Base-by-base conservation (phyloP, 2,888 invertebrate genomes). In the Nycteola revayana region DNA sequence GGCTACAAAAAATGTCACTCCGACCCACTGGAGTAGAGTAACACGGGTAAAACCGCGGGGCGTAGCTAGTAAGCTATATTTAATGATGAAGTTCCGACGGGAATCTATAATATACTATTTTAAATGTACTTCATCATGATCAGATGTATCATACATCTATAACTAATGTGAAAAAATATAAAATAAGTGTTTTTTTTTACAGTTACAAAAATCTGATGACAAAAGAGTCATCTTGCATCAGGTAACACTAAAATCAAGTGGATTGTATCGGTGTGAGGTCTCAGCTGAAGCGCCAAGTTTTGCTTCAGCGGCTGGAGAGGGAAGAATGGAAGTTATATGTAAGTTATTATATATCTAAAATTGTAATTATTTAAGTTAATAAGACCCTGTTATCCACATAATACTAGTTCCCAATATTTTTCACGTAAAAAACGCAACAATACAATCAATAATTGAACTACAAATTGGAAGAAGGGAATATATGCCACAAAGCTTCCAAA, bases 241-340 rank as follows among this genome's bases (percentile, higher is more conserved):
- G 52, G 91, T 94, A 60, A 93, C 91, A 52, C 86, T 94, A 45
- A 93, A 92, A 69, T 92, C 94, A 7, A 92, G 93, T 41, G 94
- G 94, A 2, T 66, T 93, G 32, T 94, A 93, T 79, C 90, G 92
- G 49, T 94, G 94, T 67, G 94, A 94, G 74, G 93, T 94, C 36
- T 94, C 94, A 10, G 94, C 94, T 1, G 94, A 94, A 76, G 94
- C 93, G 28, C 94, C 94, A 4, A 93, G 93, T 50, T 94, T 94
- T 67, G 91, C 92, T 1, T 94, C 94, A 5, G 93, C 92, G 0
- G 92, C 93, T 48, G 93, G 92, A 28, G 94, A 94, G 75, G 93
- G 93, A 18, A 90, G 92, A 64, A 93, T 94, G 94, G 94, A 94
- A 85, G 93, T 94, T 64, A 92, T 94, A 60, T 94, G 94, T 94